Percentiles rank a stretch among this genome's conserved stretches.
Conservation (phyloP, 2,113 vertebrate genomes). For the Motacilla tschutschensis region DNA sequence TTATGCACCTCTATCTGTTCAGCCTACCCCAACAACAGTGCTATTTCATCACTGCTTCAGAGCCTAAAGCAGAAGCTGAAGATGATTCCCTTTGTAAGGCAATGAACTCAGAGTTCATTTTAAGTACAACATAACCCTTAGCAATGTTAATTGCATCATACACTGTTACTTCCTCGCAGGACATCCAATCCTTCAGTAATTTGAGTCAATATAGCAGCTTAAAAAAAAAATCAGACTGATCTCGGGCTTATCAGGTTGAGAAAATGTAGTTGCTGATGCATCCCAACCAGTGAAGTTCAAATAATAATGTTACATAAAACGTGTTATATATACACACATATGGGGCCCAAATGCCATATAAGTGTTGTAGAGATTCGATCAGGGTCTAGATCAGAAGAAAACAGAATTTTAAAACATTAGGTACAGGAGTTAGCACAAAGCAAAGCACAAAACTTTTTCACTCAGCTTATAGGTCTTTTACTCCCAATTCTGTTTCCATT, state of each 20-base stretch:
- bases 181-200: background rate
- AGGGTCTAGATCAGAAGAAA: background rate
- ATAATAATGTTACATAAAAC: background rate
- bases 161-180: background rate
- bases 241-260: background rate
- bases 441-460: background rate
- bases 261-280: background rate
- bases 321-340: rapidly evolving
- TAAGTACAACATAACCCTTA: background rate
- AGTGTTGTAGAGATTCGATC: background rate
- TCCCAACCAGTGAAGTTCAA: background rate
- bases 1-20: background rate
- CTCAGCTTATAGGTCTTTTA: background rate
- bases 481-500: background rate
- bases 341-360: background rate
- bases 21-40: background rate
- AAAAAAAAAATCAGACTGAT: background rate
- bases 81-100: background rate
- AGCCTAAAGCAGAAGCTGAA: background rate
- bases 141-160: background rate
- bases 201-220: background rate
- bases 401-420: background rate
- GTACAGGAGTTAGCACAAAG: background rate
- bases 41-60: background rate
- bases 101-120: background rate